phyloP scores from a whole-genome alignment of 2,113 vertebrate genomes.

The Mormoops blainvillei region DNA sequence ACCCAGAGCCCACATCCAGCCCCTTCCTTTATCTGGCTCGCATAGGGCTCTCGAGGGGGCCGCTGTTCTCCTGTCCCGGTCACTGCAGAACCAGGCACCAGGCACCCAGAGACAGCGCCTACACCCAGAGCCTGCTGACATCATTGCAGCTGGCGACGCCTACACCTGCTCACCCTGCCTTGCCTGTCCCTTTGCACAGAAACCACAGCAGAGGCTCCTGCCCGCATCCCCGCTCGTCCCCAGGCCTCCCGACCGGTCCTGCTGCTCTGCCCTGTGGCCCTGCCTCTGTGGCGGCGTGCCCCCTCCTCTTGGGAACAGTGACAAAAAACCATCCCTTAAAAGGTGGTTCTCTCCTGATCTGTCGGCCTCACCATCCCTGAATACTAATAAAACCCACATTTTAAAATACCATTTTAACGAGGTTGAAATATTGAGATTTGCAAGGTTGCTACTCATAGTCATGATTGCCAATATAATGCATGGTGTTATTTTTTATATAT shows the following conservation, averaged over 20 bases:
- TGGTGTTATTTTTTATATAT: background rate
- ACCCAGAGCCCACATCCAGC: background rate
- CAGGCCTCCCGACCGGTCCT: background rate
- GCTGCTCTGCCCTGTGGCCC: background rate
- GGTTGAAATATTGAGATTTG: background rate
- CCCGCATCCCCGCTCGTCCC: fast-evolving
- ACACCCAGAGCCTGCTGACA: background rate
- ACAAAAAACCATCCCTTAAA: background rate
- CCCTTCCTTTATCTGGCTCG: background rate
- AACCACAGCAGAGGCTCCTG: background rate
- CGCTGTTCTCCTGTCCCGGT: background rate
- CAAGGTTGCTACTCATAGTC: background rate
- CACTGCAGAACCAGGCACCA: background rate
- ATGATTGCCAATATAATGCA: background rate
- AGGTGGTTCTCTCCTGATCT: background rate
- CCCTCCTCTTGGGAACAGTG: background rate
- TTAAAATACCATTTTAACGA: background rate
- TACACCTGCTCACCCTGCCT: background rate
- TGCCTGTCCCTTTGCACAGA: background rate
- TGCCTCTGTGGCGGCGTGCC: background rate
- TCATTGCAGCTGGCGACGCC: background rate
- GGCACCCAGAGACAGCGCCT: too few species aligned
- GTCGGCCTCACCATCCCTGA: background rate
- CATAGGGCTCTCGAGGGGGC: fast-evolving
- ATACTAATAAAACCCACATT: background rate